Evolutionary conservation across 2,113 vertebrate genomes (phyloP).

Genomic region (Rostratula benghalensis): DNA sequence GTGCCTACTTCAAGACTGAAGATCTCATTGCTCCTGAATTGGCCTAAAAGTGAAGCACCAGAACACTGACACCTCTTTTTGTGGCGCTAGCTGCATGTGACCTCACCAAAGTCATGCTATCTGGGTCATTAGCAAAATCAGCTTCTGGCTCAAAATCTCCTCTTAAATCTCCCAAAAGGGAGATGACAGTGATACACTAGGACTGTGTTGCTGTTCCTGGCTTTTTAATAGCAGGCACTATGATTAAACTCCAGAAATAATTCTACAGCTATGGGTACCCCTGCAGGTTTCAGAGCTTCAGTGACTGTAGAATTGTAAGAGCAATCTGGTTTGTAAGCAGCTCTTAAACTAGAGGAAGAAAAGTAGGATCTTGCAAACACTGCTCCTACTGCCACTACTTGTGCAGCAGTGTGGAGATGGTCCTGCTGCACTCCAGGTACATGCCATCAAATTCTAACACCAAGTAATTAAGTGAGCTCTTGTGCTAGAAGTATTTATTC

Average conservation of each 20-base stretch:
- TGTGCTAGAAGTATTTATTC: background rate
- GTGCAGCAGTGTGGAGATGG: background rate
- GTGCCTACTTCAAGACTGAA: background rate
- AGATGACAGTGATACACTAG: background rate
- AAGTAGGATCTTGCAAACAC: background rate
- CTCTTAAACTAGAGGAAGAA: slow-evolving; percentile 77
- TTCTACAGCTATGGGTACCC: slow-evolving; percentile 79
- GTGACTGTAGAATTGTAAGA: slow-evolving; percentile 48
- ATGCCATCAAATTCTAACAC: background rate
- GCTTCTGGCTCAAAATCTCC: background rate
- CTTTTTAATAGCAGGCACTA: background rate
- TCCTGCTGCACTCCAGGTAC: background rate
- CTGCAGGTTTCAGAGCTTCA: slow-evolving; percentile 77
- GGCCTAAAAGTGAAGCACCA: background rate
- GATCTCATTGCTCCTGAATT: background rate
- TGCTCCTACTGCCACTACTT: background rate
- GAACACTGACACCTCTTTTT: background rate
- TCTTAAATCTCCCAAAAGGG: background rate
- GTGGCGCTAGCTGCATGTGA: background rate
- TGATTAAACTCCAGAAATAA: background rate
- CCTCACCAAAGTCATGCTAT: background rate
- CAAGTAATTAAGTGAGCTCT: background rate
- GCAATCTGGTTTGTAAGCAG: slow-evolving; percentile 82
- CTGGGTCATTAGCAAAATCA: background rate
- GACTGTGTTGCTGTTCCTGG: background rate